Evolutionary conservation across 2,888 invertebrate genomes (phyloP), one percentile per base, ranked within the genome.

Genomic region (Chrysodeixis includens): DNA sequence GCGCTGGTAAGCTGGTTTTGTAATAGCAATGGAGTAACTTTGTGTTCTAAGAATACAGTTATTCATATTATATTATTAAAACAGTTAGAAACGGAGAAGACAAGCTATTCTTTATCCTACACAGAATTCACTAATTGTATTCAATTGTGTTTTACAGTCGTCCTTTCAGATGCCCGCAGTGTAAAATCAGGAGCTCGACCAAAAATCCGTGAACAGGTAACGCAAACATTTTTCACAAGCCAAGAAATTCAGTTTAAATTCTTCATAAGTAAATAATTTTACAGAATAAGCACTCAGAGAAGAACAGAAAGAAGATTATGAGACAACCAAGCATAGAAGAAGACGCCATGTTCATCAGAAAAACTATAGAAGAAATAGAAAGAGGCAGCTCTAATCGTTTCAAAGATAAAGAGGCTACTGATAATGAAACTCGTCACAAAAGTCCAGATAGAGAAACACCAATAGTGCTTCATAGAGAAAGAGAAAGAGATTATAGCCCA

Each of bases 351-450:
- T 93, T 94, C 67, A 95, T 94, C 14, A 89, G 94, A 78, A 91
- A 93, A 87, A 91, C 95, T 5, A 95, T 95, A 69, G 93, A 94
- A 88, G 94, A 94, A 90, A 92, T 95, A 74, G 94, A 93, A 86
- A 88, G 94, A 83, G 92, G 90, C 10, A 92, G 93, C 74, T 90
- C 92, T 30, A 87, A 83, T 64, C 88, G 92, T 32, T 91, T 89
- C 44, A 92, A 83, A 75, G 82, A 83, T 62, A 84, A 83, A 26
- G 69, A 74, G 46, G 67, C 76, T 16, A 78, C 79, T 55, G 85
- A 83, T 64, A 75, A 71, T 56, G 83, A 82, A 62, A 55, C 64
- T 30, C 63, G 67, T 16, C 78, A 78, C 54, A 81, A 78, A 16
- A 81, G 82, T 60, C 69, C 71, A 32, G 84, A 83, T 10, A 73